Evolutionary conservation across 1,140 invertebrate species (phyloP), one percentile per base, ranked within the genome.

Genomic region (Papilio machaon): DNA sequence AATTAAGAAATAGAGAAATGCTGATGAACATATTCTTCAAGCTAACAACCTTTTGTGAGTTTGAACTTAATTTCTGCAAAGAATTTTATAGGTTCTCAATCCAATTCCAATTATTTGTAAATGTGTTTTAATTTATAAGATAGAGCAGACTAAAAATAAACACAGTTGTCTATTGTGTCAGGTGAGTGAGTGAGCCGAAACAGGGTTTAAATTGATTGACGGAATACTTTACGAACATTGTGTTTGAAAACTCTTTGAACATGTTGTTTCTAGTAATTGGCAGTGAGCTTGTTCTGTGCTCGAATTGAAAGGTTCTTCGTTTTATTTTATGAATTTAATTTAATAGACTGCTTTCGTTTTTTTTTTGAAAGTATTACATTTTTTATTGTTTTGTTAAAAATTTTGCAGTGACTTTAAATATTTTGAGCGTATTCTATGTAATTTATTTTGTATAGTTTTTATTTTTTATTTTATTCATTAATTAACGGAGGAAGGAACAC

Each of bases 231-330:
- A 23, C 60, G 60, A 70, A 70, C 64, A 70, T 35, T 70, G 60
- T 70, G 23, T 38, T 70, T 70, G 64, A 15, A 70, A 70, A 70
- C 30, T 70, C 60, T 64, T 35, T 70, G 64, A 6, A 7, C 17
- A 70, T 70, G 30, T 70, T 70, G 30, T 70, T 70, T 70, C 64
- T 35, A 70, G 64, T 70, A 70, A 70, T 70, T 70, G 64, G 30
- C 64, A 35, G 15, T 70, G 35, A 70, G 64, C 64, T 70, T 67
- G 13, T 70, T 70, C 13, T 23, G 19, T 19, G 23, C 11, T 35
- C 64, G 64, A 70, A 70, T 70, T 70, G 23, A 70, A 70, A 70
- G 64, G 30, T 15, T 35, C 11, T 64, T 60, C 23, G 58, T 70
- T 70, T 70, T 35, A 19, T 38, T 70, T 38, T 4, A 70, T 5